Conservation (phyloP, 2,113 vertebrate species). For the Antechinus flavipes region DNA sequence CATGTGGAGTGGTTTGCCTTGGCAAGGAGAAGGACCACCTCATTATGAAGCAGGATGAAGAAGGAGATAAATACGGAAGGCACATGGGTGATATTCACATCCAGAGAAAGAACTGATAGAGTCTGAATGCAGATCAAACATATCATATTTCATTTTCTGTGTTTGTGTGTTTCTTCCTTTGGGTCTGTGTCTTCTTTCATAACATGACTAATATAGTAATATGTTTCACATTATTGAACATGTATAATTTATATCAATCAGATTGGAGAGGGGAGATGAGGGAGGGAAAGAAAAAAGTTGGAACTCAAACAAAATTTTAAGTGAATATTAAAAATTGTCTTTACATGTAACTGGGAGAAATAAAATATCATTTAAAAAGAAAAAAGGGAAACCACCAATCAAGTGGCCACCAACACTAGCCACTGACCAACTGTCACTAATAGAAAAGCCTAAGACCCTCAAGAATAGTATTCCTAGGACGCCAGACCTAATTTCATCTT, state of each 20-base stretch:
- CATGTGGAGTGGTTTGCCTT: background rate
- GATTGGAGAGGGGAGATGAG: background rate
- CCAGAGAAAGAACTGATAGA: background rate
- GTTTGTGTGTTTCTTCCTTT: background rate
- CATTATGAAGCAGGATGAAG: background rate
- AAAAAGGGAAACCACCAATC: background rate
- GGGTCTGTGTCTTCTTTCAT: background rate
- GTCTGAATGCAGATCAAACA: background rate
- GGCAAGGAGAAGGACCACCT: background rate
- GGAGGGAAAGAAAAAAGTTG: background rate
- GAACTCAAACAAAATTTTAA: background rate
- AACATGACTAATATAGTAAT: background rate
- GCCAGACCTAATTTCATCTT: background rate
- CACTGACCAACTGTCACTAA: background rate
- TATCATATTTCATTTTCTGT: background rate
- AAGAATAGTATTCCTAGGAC: background rate
- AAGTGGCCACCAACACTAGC: background rate
- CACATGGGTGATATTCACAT: background rate
- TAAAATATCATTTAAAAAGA: background rate
- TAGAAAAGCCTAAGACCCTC: background rate
- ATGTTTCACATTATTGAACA: background rate
- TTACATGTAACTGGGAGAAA: background rate
- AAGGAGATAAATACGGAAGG: background rate
- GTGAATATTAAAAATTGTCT: background rate
- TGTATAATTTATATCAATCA: background rate